These are phyloP conservation scores for Hyaena hyaena DNA, from an alignment of 2,113 vertebrate genomes.

Conservation along the genomic window DNA sequence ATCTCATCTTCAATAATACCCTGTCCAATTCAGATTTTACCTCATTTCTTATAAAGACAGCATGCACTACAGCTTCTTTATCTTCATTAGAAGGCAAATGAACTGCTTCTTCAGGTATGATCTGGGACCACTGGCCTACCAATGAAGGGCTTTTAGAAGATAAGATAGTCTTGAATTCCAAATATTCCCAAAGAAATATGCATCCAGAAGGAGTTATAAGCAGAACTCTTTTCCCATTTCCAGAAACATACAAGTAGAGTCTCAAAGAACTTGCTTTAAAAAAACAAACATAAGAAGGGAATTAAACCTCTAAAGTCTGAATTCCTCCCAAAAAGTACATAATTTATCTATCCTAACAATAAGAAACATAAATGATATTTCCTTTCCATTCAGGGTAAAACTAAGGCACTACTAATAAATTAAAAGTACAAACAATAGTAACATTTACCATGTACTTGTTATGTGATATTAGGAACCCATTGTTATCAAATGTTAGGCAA, in stretches of 20 bases:
- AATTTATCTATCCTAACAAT: not conserved
- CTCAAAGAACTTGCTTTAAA: conserved; percentile 82
- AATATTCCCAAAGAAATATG: conserved; percentile 93
- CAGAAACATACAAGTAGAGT: conserved; percentile 91
- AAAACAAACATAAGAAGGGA: conserved; percentile 2
- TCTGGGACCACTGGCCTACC: conserved; percentile 90
- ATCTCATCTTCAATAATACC: not conserved
- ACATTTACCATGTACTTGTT: not conserved
- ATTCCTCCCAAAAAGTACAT: not conserved
- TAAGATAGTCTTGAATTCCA: conserved; percentile 79
- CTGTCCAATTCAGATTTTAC: conserved; percentile 81
- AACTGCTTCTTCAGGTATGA: conserved; percentile 85
- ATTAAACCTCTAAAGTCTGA: not conserved
- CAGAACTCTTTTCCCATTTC: conserved; percentile 89
- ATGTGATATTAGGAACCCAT: not conserved
- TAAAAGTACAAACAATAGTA: conserved; percentile 33
- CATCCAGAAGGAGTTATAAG: conserved; percentile 86
- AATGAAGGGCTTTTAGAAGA: conserved; percentile 80
- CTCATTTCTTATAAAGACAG: conserved; percentile 91
- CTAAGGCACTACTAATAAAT: not conserved
- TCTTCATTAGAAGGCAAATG: conserved; percentile 89
- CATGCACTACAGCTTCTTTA: conserved; percentile 91
- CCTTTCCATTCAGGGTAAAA: conserved; percentile 30
- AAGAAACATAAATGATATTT: conserved; percentile 11
- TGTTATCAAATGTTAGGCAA: not conserved